These are phyloP conservation scores for Anguilla marmorata DNA, from an alignment of 2,797 vertebrate genomes.

Conservation along the genomic window DNA sequence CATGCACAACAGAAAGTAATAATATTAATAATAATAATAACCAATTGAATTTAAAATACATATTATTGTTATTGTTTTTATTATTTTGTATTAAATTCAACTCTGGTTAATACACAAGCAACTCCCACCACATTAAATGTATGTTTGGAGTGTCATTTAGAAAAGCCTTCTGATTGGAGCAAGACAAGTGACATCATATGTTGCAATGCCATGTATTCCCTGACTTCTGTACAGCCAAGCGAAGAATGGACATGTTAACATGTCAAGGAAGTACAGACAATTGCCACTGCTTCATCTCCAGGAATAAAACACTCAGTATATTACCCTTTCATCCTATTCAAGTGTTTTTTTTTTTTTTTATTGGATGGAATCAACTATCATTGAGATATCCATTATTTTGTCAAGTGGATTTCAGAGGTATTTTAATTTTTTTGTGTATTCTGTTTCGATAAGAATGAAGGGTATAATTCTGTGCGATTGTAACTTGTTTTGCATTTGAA, in stretches of 20 bases:
- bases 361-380: neutral
- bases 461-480: neutral
- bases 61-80: no score
- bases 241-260: neutral
- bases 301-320: neutral
- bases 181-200: neutral
- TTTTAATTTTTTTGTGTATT: neutral
- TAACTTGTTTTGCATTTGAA: neutral
- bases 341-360: neutral
- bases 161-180: neutral
- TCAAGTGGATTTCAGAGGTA: neutral
- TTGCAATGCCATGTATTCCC: neutral
- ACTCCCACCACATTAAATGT: neutral
- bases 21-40: neutral
- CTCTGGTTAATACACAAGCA: no score
- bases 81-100: no score
- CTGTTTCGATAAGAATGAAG: neutral
- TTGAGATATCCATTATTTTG: neutral
- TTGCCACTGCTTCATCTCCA: neutral
- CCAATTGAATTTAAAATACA: neutral
- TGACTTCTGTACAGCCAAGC: neutral
- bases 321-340: neutral
- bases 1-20: neutral
- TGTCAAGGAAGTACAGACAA: neutral
- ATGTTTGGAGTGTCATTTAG: neutral